Conservation (phyloP, 2,113 vertebrate species). For the Daubentonia madagascariensis region DNA sequence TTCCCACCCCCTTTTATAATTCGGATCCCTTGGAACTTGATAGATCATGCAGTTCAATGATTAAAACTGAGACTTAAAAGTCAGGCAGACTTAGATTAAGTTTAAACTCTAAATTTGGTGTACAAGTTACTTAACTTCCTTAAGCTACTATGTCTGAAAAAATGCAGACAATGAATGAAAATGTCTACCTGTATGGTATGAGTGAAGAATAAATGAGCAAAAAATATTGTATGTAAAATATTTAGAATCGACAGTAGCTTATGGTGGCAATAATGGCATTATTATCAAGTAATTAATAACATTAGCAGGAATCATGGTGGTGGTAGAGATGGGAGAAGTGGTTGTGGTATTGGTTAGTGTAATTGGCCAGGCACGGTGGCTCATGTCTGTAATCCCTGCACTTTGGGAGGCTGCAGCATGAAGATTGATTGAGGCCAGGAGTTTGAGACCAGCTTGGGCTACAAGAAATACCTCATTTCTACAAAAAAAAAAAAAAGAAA, state of each 20-base stretch:
- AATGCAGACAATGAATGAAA: neutral
- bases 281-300: neutral
- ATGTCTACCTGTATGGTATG: neutral
- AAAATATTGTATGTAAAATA: neutral
- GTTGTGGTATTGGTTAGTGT: neutral
- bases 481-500: too few relatives aligned
- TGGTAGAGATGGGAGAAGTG: neutral
- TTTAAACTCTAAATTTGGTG: neutral
- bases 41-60: neutral
- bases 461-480: too few relatives aligned
- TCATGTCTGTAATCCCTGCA: too few relatives aligned
- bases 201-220: neutral
- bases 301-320: neutral
- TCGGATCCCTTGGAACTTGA: neutral
- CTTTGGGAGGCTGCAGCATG: too few relatives aligned
- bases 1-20: neutral
- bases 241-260: neutral
- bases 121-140: neutral
- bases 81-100: neutral
- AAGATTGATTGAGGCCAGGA: too few relatives aligned
- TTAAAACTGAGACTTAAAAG: neutral
- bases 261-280: neutral
- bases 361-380: too few relatives aligned
- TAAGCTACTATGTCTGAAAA: neutral
- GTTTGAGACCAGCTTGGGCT: too few relatives aligned